These are phyloP conservation scores for Pygoscelis adeliae DNA, from an alignment of 2,113 vertebrate genomes.

Conservation along the genomic window DNA sequence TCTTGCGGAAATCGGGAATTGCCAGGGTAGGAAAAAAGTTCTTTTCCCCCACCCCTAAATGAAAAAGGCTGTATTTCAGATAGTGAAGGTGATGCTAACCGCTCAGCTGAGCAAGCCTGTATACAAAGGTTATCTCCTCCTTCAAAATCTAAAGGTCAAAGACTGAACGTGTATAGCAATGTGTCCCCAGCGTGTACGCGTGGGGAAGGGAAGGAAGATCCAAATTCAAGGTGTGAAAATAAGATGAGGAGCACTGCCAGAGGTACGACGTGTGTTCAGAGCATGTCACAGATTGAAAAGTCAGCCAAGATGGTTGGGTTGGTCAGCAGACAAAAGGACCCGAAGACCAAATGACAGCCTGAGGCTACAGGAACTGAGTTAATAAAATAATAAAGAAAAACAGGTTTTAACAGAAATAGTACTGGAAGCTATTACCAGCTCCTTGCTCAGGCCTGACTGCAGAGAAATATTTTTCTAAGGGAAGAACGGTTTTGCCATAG, in stretches of 20 bases:
- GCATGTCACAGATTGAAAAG: not conserved
- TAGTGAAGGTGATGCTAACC: not conserved
- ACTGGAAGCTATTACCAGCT: not conserved
- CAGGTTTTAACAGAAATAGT: not conserved
- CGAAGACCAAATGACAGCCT: not conserved
- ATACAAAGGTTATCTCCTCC: not conserved
- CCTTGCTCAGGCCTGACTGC: not conserved
- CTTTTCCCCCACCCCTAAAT: not conserved
- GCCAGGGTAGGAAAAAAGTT: not conserved
- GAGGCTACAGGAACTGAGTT: not conserved
- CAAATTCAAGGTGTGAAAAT: slow-evolving; percentile 27
- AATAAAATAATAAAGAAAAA: not conserved
- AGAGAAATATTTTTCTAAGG: not conserved
- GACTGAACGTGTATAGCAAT: not conserved
- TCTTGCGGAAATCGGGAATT: not conserved
- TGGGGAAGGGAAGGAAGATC: not conserved
- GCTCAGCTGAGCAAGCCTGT: not conserved
- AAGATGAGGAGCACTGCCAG: not conserved
- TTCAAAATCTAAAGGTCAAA: slow-evolving; percentile 30
- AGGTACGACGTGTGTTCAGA: not conserved
- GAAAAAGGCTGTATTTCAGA: not conserved
- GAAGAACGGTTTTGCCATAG: not conserved
- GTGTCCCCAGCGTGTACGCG: no score
- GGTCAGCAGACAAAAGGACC: not conserved
- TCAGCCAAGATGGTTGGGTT: not conserved